A percentile compares a stretch with the other conserved stretches of the same genome.
Evolutionary conservation across 2,888 invertebrate genomes (phyloP).

Genomic region (Laothoe populi): DNA sequence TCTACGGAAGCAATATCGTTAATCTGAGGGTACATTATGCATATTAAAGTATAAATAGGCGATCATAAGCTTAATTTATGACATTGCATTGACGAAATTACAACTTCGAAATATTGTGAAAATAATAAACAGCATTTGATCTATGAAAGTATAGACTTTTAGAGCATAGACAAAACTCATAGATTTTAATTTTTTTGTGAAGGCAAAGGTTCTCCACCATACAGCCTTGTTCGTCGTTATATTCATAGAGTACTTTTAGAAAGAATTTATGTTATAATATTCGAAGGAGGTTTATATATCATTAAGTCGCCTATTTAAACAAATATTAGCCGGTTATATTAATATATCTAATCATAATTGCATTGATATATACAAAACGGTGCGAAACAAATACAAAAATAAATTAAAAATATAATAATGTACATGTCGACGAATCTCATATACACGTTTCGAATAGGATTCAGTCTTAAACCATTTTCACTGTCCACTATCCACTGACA

Average conservation of each 20-base stretch:
- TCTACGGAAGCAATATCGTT: neutral
- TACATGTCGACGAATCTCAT: slow-evolving; percentile 48
- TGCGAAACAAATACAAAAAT: slow-evolving; percentile 29
- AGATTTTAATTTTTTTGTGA: no score
- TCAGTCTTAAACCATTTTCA: slow-evolving; percentile 57
- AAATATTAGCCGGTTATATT: neutral
- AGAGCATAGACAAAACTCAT: no score
- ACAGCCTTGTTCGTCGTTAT: no score
- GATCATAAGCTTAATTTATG: neutral
- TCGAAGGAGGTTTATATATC: neutral
- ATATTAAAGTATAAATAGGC: neutral
- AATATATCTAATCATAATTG: slow-evolving; percentile 10
- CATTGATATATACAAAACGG: slow-evolving; percentile 26
- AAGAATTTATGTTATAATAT: neutral
- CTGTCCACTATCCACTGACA: slow-evolving; percentile 32
- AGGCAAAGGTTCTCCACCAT: no score
- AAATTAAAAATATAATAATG: slow-evolving; percentile 42
- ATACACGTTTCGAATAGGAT: slow-evolving; percentile 46
- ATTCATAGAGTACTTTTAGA: neutral
- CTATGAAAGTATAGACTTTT: no score
- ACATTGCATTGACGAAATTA: no score
- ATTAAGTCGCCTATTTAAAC: neutral
- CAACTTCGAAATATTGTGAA: no score
- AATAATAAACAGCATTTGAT: no score
- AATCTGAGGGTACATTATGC: neutral